Base-by-base conservation (phyloP, 2,797 vertebrate genomes). In the Malacoctenus gilli region DNA sequence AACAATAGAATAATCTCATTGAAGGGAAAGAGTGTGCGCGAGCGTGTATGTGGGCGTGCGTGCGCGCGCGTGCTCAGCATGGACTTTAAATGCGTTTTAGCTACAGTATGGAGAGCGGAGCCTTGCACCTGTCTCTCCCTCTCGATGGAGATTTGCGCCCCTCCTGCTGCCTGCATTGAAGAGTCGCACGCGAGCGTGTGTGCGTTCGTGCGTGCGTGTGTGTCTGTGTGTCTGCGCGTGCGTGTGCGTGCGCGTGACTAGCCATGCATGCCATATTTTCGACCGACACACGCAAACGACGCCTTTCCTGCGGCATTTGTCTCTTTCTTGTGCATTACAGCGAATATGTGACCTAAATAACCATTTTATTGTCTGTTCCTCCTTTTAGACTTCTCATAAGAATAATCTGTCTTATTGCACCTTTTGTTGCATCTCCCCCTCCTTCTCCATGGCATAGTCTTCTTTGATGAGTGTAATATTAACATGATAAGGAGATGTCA, bases 301-400 rank as follows among this genome's bases (percentile, higher is more conserved):
- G 78, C 70, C 71, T 87, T 85, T 86, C 85, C 86, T 80, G 78
- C 82, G 82, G 85, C 85, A 85, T 87, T 86, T 87, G 81, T 87
- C 85, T 88, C 84, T 87, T 83, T 79, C 77, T 78, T 77, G 82
- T 65, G 78, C 80, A 72, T 77, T 75, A 70, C 74, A 59, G 68
- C 68, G 85, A 85, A 87, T 73, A 80, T 80, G 80, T 87, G 90
- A 88, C 86, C 88, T 82, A 86, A 88, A 91, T 89, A 89, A 61
- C 69, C 80, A 82, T 75, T 85, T 82, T 85, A 77, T 86, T 86
- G 85, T 87, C 80, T 86, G 83, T 77, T 84, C 85, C 77, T 68
- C 37, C 72, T 72, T 72, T 85, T 28, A 57, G 67, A 72, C 74
- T 85, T 72, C 79, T 83, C 78, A 77, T 81, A 84, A 79, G 63